Percentiles rank a stretch among this genome's conserved stretches.
Evolutionary conservation across 2,797 vertebrate species (phyloP).

Genomic region (Triplophysa yarkandensis): DNA sequence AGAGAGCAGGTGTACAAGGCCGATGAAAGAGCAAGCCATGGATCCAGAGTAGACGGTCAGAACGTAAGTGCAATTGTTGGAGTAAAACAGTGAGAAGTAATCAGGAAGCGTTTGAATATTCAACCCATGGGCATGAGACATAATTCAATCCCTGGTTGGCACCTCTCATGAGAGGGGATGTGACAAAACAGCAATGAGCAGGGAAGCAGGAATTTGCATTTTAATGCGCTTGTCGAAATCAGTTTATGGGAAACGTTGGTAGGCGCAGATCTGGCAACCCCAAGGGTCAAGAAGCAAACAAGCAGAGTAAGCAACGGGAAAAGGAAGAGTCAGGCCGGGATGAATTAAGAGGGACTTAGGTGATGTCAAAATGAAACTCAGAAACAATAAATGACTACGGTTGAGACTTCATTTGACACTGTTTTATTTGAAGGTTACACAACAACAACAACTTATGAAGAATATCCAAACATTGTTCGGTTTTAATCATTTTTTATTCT

Average conservation of each 20-base stretch:
- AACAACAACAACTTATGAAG: not conserved
- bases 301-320: constrained; percentile 21
- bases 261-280: constrained; percentile 64
- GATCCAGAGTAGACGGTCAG: not conserved
- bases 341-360: constrained; percentile 1
- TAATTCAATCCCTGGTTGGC: constrained; percentile 85
- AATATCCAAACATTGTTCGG: not conserved
- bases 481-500: not conserved
- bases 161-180: constrained; percentile 81
- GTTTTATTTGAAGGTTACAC: not conserved
- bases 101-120: constrained; percentile 78
- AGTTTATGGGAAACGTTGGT: constrained; percentile 68
- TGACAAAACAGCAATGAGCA: constrained; percentile 80
- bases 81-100: constrained; percentile 67
- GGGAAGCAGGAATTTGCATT: constrained; percentile 87
- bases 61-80: not conserved
- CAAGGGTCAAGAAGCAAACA: constrained; percentile 56
- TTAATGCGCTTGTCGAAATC: constrained; percentile 86
- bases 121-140: constrained; percentile 79
- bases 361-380: constrained; percentile 14
- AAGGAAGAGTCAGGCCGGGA: not conserved
- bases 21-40: not conserved
- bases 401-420: not conserved
- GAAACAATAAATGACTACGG: not conserved
- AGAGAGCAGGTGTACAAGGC: not conserved